phyloP scores from a whole-genome alignment of 2,113 vertebrate species.

The Lycaon pictus region DNA sequence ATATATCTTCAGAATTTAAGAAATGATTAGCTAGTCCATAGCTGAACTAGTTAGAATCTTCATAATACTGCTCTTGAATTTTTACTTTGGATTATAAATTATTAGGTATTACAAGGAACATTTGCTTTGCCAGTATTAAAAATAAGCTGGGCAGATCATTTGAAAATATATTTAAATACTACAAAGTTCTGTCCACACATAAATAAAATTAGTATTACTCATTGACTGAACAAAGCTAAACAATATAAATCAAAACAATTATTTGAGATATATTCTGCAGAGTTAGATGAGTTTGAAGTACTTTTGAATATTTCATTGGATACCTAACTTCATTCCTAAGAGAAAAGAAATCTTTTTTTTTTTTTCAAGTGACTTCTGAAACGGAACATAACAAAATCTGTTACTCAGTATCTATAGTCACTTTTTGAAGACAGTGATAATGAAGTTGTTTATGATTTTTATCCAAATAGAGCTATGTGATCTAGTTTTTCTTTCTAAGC shows the following conservation, averaged over 20 bases:
- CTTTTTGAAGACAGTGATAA: background rate
- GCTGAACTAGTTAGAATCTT: background rate
- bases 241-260: background rate
- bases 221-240: background rate
- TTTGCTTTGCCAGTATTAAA: background rate
- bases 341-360: background rate
- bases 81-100: background rate
- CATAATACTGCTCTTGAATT: background rate
- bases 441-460: background rate
- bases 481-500: constrained; percentile 26
- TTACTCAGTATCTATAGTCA: background rate
- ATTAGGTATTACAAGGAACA: background rate
- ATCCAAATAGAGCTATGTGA: background rate
- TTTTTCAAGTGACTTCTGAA: background rate
- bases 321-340: background rate
- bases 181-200: background rate
- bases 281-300: background rate
- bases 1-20: background rate
- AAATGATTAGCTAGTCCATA: background rate
- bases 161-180: background rate
- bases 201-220: background rate
- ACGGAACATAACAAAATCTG: background rate
- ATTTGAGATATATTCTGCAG: background rate
- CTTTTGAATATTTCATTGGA: background rate
- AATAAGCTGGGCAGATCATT: background rate